Evolutionary conservation across 2,888 invertebrate species (phyloP), one percentile per base, ranked within the genome.

Genomic region (Drosophila algonquin): DNA sequence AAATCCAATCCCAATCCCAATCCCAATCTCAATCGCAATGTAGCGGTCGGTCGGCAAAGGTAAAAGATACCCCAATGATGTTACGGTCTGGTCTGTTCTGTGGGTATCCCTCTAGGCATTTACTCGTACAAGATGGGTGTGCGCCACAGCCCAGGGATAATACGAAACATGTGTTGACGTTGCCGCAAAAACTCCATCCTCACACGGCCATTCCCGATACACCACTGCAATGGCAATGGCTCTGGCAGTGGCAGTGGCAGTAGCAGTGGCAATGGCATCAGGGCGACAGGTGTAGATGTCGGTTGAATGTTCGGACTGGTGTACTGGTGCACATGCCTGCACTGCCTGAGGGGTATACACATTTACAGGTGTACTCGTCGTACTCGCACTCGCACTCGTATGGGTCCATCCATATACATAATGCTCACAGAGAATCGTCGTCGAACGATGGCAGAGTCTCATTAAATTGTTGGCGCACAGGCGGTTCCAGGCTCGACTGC

Each of bases 91-190:
- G 40, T 14, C 40, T 40, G 40, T 40, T 14, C 40, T 40, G 40
- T 40, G 12, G 35, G 35, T 35, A 1, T 40, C n/a, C 40, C 40
- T 40, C 2, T n/a, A n/a, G 40, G 40, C 40, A 40, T 40, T 40
- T 40, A 6, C 40, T n/a, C n/a, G 40, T 40, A 40, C 40, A 40
- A 7, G 40, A 40, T 54, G 47, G 35, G 21, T 54, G 63, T 48
- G 64, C 44, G 63, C 60, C 69, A 48, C 63, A 53, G 67, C 63
- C 71, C 55, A 63, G 73, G 73, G 61, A 73, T 81, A 77, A 67
- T 65, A 63, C 68, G 64, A 81, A 87, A 85, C 85, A 85, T 81
- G 78, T 85, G 85, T 85, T 73, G 83, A 75, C 67, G 78, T 68
- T 74, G 80, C 85, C 82, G 62, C 86, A 87, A 82, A 73, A 48